A percentile compares a stretch with the other conserved stretches of the same genome.
These are phyloP conservation scores for Cyclophora punctaria DNA, from an alignment of 2,888 invertebrate species.

Conservation along the genomic window DNA sequence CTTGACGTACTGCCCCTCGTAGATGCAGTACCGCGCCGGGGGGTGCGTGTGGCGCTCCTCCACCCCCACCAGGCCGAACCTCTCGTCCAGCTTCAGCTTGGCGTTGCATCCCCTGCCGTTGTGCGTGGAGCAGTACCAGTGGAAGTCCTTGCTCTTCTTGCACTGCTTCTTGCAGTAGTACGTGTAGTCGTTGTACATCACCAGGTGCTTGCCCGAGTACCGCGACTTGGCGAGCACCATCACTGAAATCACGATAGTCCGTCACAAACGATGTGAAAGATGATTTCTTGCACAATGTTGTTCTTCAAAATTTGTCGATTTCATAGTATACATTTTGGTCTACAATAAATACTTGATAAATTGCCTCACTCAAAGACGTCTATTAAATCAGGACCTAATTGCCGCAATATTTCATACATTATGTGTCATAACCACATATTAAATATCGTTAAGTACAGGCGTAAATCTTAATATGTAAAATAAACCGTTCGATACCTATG, in stretches of 20 bases:
- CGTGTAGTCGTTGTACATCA: constrained; percentile 55
- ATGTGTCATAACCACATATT: too few relatives aligned
- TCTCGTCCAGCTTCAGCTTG: constrained; percentile 45
- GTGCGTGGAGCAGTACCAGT: constrained; percentile 63
- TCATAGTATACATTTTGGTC: too few relatives aligned
- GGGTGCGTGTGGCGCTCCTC: constrained; percentile 49
- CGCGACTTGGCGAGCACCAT: constrained; percentile 52
- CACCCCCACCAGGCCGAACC: constrained; percentile 38
- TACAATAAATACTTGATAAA: too few relatives aligned
- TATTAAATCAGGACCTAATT: too few relatives aligned
- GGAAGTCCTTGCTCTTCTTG: constrained; percentile 45
- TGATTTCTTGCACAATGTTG: too few relatives aligned
- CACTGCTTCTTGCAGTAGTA: constrained; percentile 58
- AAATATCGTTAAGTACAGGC: too few relatives aligned
- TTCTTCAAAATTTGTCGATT: too few relatives aligned
- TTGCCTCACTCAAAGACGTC: too few relatives aligned
- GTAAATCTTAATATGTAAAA: too few relatives aligned
- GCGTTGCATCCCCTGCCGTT: constrained; percentile 59
- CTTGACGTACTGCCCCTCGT: constrained; percentile 48
- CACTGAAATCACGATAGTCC: constrained; percentile 30
- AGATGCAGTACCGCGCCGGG: constrained; percentile 48
- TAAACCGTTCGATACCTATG: too few relatives aligned
- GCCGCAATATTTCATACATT: too few relatives aligned
- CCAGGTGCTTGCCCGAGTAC: constrained; percentile 50
- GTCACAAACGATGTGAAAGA: too few relatives aligned